A percentile compares a stretch with the other conserved stretches of the same genome.
Conservation (phyloP, 2,888 invertebrate genomes). For the Physocephala rufipes region DNA sequence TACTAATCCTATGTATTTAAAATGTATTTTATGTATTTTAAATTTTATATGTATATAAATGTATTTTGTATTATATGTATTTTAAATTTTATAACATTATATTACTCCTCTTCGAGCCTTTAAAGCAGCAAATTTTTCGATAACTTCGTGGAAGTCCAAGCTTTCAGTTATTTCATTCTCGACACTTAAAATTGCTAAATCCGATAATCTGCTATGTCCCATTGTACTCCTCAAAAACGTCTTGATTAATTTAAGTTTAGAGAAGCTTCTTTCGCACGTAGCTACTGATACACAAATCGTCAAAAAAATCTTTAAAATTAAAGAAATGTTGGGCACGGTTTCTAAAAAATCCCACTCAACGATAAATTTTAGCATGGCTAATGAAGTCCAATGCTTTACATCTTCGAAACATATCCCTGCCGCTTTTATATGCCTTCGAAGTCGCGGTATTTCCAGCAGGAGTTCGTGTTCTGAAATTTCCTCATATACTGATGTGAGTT, state of each 20-base stretch:
- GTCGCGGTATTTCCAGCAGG: background rate
- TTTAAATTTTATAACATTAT: conserved; percentile 7
- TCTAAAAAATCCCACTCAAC: background rate
- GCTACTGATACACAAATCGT: background rate
- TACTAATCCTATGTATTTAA: too few species aligned
- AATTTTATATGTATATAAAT: too few species aligned
- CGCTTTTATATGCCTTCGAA: background rate
- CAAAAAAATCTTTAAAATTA: background rate
- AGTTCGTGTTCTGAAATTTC: background rate
- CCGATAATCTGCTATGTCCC: background rate
- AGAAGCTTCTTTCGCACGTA: background rate
- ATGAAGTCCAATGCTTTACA: background rate
- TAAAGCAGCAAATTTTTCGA: background rate
- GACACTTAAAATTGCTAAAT: background rate
- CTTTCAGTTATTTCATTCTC: background rate
- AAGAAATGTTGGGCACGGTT: background rate
- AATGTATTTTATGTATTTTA: too few species aligned
- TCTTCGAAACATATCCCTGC: background rate
- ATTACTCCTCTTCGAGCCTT: conserved; percentile 4
- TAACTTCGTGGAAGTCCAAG: background rate
- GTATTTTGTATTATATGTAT: too few species aligned
- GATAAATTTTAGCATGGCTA: background rate
- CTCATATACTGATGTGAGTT: background rate
- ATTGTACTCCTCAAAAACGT: background rate
- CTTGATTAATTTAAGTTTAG: background rate